These are phyloP conservation scores for Hemitrygon akajei DNA, from an alignment of 2,797 vertebrate genomes.

Conservation along the genomic window DNA sequence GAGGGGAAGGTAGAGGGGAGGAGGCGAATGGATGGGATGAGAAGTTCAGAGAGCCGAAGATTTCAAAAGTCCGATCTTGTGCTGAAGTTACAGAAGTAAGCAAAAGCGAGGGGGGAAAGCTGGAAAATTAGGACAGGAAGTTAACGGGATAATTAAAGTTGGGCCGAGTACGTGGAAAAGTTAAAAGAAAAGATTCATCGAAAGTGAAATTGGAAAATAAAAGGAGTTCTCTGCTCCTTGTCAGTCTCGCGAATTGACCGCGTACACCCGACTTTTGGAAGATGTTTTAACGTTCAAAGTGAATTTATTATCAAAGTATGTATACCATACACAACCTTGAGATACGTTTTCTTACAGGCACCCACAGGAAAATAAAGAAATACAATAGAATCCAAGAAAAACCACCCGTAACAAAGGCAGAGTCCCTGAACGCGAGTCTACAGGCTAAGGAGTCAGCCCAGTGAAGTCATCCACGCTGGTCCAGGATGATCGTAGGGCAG, in stretches of 20 bases:
- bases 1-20: conserved; percentile 39
- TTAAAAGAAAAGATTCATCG: background rate
- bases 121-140: background rate
- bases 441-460: no score
- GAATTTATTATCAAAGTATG: no score
- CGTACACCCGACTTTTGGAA: background rate
- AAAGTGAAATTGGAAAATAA: background rate
- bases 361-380: no score
- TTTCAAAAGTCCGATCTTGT: background rate
- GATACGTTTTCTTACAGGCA: no score
- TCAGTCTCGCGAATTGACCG: background rate
- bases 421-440: no score
- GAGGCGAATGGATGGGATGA: no score
- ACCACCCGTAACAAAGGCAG: no score
- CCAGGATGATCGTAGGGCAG: no score
- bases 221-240: background rate
- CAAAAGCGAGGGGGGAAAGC: background rate
- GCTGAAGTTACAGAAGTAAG: background rate
- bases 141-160: background rate
- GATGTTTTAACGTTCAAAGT: background rate
- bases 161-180: background rate
- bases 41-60: no score
- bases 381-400: no score
- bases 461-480: no score
- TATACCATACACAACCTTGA: no score